Conservation (phyloP, 2,797 vertebrate genomes). For the Paguma larvata region DNA sequence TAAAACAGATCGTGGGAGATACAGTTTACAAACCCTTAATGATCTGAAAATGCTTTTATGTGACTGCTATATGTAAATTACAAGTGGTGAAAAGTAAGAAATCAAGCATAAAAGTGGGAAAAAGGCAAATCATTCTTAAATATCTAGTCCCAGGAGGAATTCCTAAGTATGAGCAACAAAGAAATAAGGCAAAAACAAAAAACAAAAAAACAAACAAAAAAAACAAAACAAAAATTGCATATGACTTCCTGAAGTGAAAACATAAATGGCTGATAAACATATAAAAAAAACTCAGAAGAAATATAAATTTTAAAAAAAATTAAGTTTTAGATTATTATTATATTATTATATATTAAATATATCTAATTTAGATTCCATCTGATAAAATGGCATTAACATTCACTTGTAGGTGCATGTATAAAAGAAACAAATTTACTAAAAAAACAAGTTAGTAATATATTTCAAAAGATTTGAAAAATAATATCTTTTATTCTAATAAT, state of each 20-base stretch:
- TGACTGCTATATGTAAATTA: background rate
- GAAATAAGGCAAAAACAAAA: background rate
- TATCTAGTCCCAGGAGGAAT: background rate
- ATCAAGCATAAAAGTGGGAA: background rate
- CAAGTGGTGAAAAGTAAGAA: background rate
- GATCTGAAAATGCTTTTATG: background rate
- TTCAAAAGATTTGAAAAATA: background rate
- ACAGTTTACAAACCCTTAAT: constrained; percentile 15
- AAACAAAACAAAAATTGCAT: background rate
- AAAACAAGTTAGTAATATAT: background rate
- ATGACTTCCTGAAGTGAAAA: background rate
- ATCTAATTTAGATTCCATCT: background rate
- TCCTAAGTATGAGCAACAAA: background rate
- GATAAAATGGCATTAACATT: background rate
- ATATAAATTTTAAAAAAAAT: background rate
- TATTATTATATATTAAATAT: background rate
- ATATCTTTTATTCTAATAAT: background rate
- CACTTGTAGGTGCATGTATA: background rate
- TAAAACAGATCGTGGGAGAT: background rate
- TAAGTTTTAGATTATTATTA: background rate
- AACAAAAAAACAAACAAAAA: background rate
- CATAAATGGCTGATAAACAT: background rate
- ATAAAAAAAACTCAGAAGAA: background rate
- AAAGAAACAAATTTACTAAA: background rate
- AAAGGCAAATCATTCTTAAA: constrained; percentile 16